A percentile compares a stretch with the other conserved stretches of the same genome.
These are phyloP conservation scores for Sinocyclocheilus rhinocerous DNA, from an alignment of 2,113 vertebrate genomes.

Conservation along the genomic window DNA sequence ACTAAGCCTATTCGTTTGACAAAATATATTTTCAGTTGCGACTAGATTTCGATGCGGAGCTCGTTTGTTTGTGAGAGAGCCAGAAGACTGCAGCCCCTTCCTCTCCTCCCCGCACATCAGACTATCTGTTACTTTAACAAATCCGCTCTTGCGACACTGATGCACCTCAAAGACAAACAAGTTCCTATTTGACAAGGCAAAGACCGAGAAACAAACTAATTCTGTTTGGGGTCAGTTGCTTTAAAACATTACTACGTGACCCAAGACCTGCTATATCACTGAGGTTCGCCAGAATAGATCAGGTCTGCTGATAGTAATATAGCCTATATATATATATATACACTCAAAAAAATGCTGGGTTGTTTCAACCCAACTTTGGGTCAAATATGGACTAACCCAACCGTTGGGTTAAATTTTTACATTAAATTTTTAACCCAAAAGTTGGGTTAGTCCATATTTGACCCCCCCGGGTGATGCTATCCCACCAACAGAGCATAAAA, in stretches of 20 bases:
- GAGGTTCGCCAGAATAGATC: neutral
- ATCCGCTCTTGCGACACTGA: conserved; percentile 35
- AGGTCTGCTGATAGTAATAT: too few species aligned
- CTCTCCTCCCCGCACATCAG: neutral
- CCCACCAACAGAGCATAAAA: too few species aligned
- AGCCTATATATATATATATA: too few species aligned
- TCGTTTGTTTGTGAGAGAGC: neutral
- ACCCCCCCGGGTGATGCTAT: too few species aligned
- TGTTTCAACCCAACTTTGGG: too few species aligned
- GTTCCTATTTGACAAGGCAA: conserved; percentile 30
- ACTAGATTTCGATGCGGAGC: neutral
- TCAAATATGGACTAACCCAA: too few species aligned
- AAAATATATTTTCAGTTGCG: neutral
- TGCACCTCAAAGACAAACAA: conserved; percentile 27
- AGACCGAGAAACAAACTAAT: conserved; percentile 1
- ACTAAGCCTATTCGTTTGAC: neutral
- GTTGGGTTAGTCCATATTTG: too few species aligned
- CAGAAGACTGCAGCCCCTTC: conserved; percentile 2
- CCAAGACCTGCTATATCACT: neutral
- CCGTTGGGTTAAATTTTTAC: too few species aligned
- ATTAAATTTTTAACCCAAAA: too few species aligned
- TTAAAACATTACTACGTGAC: neutral
- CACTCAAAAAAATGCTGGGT: too few species aligned
- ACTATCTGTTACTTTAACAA: conserved; percentile 25
- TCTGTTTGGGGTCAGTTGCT: conserved; percentile 3